Conservation (phyloP, 2,113 vertebrate species). For the Pyrgilauda ruficollis region DNA sequence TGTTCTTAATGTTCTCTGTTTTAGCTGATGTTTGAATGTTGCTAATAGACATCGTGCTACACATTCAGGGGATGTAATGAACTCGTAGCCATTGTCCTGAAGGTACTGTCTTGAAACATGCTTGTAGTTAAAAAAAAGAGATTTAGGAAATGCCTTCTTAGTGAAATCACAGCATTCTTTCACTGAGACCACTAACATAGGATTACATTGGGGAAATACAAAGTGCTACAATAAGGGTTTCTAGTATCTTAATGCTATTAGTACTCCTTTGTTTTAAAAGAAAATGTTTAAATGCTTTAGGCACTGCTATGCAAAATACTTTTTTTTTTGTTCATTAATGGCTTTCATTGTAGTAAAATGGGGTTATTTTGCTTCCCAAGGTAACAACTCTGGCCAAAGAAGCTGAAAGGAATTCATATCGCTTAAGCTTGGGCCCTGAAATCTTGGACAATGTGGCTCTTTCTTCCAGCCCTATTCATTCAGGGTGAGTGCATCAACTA, state of each 20-base stretch:
- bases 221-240: not conserved
- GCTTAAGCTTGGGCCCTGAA: conserved; percentile 90
- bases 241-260: not conserved
- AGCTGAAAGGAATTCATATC: conserved; percentile 85
- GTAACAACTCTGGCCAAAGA: conserved; percentile 82
- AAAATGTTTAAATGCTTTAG: not conserved
- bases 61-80: not conserved
- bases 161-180: not conserved
- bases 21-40: not conserved
- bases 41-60: not conserved
- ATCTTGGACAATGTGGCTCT: conserved; percentile 94
- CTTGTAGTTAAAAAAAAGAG: not conserved
- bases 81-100: not conserved
- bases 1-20: not conserved
- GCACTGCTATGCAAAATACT: not conserved
- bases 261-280: not conserved
- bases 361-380: conserved; percentile 63
- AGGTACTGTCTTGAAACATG: not conserved
- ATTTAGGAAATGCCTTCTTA: not conserved
- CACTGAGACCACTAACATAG: not conserved
- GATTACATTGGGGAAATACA: not conserved
- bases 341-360: not conserved
- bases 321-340: not conserved
- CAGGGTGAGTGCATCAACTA: conserved; percentile 83
- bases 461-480: conserved; percentile 93